Base-by-base conservation (phyloP, 1,140 invertebrate species). In the Palaemon carinicauda region DNA sequence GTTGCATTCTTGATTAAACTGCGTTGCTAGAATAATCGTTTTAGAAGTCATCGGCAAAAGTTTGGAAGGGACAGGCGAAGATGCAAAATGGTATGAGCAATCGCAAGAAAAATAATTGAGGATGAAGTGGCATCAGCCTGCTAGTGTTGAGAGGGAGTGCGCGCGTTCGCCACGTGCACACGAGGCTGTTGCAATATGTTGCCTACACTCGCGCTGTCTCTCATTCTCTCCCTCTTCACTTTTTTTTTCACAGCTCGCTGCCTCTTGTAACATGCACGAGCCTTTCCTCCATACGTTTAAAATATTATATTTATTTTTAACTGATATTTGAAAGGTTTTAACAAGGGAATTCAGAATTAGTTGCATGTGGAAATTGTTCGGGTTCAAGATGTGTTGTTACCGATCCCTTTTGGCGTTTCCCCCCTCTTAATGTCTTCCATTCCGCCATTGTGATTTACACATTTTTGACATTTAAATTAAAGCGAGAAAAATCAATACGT, bases 401-500 rank as follows among this genome's bases (percentile, higher is more conserved):
- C 69, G 1, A 3, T 15, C 69, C 1, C 27, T 12, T 24, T 29
- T 24, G 5, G 2, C 9, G 9, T 24, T 29, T 24, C 15, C 27
- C 29, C 69, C 15, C 27, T 73, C 3, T 29, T 5, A 27, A n/a
- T 29, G 9, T 73, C 69, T 29, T 24, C 29, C n/a, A 2, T 31
- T 73, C 69, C 27, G 24, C 33, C 69, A 19, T 29, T 73, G 75
- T 85, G 82, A 85, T 85, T 79, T 85, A 85, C 82, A 78, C 82
- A 85, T 85, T 85, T 85, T 71, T 85, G 82, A 85, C 82, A 85
- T 85, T 85, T 78, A 85, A 85, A 85, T 85, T 85, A 85, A 56
- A 85, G 74, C 27, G 60, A 54, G 65, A 79, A 85, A 85, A 79
- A 84, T 78, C 82, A 84, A 78, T 78, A 85, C 29, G 21, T 21